A percentile compares a stretch with the other conserved stretches of the same genome.
Evolutionary conservation across 2,797 vertebrate species (phyloP).

Genomic region (Tokudaia muenninki): DNA sequence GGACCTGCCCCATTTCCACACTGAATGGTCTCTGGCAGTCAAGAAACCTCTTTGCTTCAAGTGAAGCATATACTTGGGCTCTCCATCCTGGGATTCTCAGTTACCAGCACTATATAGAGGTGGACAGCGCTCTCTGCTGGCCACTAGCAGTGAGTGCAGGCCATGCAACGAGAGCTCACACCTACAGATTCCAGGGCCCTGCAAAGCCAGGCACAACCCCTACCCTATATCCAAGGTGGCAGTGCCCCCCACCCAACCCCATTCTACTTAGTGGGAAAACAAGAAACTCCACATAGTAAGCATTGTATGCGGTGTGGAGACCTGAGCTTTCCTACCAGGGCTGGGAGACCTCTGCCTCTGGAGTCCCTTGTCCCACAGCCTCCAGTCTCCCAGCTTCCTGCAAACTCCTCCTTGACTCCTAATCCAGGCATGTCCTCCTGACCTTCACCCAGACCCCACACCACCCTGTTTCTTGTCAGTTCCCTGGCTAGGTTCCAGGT

Average conservation of each 20-base stretch:
- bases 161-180: neutral
- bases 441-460: neutral
- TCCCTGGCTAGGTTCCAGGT: accelerated
- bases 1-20: neutral
- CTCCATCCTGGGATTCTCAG: neutral
- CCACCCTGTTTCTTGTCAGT: neutral
- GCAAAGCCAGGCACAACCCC: neutral
- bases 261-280: neutral
- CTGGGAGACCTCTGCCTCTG: neutral
- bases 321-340: neutral
- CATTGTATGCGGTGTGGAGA: neutral
- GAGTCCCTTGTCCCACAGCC: accelerated
- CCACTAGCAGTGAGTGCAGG: accelerated
- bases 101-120: neutral
- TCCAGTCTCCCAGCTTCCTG: neutral
- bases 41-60: neutral
- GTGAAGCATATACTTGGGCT: accelerated
- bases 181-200: neutral
- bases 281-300: neutral
- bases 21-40: neutral
- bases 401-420: neutral
- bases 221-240: neutral
- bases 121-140: slow-evolving; percentile 77
- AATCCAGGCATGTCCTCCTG: neutral
- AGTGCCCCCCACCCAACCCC: neutral